Evolutionary conservation across 2,113 vertebrate species (phyloP), one percentile per base, ranked within the genome.

Genomic region (Myotis davidii): DNA sequence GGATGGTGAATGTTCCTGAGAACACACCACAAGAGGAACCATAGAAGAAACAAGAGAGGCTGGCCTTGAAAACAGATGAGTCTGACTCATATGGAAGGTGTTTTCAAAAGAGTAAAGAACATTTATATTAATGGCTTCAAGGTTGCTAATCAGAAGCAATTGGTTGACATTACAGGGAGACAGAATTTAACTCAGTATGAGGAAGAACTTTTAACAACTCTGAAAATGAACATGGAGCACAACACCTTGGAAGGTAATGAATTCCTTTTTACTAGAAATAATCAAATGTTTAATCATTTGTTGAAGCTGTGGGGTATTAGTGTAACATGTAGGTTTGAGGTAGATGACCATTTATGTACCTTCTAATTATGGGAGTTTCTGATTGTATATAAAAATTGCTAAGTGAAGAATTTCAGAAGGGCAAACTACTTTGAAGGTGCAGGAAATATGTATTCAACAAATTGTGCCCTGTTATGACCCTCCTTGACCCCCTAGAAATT

Each of bases 121-220:
- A 59, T 59, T 82, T 90, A 42, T 87, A 32, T 27, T 92, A 50
- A 59, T 82, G 34, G n/a, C n/a, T 54, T 23, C 29, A 42, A 83
- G 8, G 6, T 23, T 54, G 13, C 69, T 95, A 79, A 88, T 93
- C 2, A 78, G n/a, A 94, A 91, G 76, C 64, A 81, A 85, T n/a
- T 93, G 61, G 59, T 83, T 89, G 90, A 77, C 4, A 27, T 96
- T 96, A 81, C 8, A 18, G 74, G 72, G 39, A 90, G 27, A 70
- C 14, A 69, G 59, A 92, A 21, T 67, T 79, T 56, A 87, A 39
- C 64, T 87, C 37, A 74, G 29, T 37, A 18, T 65, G 70, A 56
- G 25, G 23, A 85, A 94, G 85, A 92, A 85, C 20, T 34, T 79
- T 52, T 25, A 94, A 85, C 25, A 78, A 79, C 23, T 87, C 29